Conservation (phyloP, 2,797 vertebrate species). For the Oreochromis mossambicus region DNA sequence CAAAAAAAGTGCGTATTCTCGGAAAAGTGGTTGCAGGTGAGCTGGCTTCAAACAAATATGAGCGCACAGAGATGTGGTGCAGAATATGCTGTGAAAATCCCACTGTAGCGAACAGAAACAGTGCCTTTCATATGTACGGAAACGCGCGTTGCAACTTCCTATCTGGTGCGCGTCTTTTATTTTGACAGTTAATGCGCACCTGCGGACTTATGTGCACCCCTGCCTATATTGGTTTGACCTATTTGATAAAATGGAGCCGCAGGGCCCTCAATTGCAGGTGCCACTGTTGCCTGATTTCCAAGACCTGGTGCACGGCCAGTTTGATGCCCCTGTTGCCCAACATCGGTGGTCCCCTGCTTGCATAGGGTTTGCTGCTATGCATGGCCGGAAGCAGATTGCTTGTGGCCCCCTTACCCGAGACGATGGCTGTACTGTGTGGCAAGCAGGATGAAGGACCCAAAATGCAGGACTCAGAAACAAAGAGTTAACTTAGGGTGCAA, state of each 20-base stretch:
- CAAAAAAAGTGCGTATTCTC: too few relatives aligned
- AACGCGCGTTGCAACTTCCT: too few relatives aligned
- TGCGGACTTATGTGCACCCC: too few relatives aligned
- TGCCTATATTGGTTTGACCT: neutral
- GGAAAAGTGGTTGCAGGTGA: too few relatives aligned
- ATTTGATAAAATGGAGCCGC: neutral
- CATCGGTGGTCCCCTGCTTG: neutral
- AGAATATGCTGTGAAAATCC: too few relatives aligned
- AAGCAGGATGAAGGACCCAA: neutral
- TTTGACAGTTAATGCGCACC: too few relatives aligned
- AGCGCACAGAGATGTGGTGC: too few relatives aligned
- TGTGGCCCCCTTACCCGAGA: neutral
- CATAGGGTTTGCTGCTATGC: neutral
- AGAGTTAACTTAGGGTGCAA: neutral
- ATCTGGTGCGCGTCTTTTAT: too few relatives aligned
- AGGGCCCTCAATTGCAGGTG: neutral
- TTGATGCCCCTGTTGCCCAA: neutral
- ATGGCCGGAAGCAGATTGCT: accelerated
- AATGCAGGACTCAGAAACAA: neutral
- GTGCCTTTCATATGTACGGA: too few relatives aligned
- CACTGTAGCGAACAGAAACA: too few relatives aligned
- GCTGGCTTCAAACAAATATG: too few relatives aligned
- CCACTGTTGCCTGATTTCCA: neutral
- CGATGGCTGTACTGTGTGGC: neutral
- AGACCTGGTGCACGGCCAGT: neutral